phyloP scores from a whole-genome alignment of 2,113 vertebrate genomes.

The Urocitellus parryii region DNA sequence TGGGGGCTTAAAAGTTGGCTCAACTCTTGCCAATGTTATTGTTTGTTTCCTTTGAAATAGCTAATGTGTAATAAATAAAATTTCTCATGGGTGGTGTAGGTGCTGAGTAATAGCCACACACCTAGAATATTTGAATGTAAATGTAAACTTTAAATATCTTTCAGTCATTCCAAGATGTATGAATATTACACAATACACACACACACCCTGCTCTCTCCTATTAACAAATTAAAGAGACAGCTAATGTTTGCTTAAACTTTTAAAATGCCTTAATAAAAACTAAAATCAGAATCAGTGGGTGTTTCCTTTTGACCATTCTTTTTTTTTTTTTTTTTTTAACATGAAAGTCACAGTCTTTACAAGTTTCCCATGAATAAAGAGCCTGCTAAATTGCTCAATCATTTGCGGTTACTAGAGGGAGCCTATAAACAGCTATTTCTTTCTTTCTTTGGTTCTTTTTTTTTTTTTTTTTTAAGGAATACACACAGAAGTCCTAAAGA shows the following conservation, averaged over 20 bases:
- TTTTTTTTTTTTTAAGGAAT: neutral
- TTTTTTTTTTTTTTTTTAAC: conserved; percentile 65
- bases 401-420: conserved; percentile 55
- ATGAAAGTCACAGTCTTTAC: conserved; percentile 58
- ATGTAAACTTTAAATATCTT: conserved; percentile 61
- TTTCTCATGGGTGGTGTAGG: conserved; percentile 79
- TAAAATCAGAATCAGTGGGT: conserved; percentile 59
- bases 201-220: conserved; percentile 60
- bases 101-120: conserved; percentile 86
- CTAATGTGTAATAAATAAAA: conserved; percentile 76
- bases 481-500: conserved; percentile 34
- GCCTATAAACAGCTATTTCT: neutral
- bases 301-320: conserved; percentile 69
- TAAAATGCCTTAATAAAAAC: conserved; percentile 72
- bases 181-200: conserved; percentile 68
- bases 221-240: conserved; percentile 52
- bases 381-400: conserved; percentile 4
- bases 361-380: conserved; percentile 65
- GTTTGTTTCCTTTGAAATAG: conserved; percentile 77
- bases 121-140: conserved; percentile 76
- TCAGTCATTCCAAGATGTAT: conserved; percentile 67
- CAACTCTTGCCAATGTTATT: conserved; percentile 72
- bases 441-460: too few species aligned
- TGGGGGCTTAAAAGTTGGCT: conserved; percentile 76
- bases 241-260: conserved; percentile 72